Base-by-base conservation (phyloP, 2,888 invertebrate genomes). In the Xestia c-nigrum region DNA sequence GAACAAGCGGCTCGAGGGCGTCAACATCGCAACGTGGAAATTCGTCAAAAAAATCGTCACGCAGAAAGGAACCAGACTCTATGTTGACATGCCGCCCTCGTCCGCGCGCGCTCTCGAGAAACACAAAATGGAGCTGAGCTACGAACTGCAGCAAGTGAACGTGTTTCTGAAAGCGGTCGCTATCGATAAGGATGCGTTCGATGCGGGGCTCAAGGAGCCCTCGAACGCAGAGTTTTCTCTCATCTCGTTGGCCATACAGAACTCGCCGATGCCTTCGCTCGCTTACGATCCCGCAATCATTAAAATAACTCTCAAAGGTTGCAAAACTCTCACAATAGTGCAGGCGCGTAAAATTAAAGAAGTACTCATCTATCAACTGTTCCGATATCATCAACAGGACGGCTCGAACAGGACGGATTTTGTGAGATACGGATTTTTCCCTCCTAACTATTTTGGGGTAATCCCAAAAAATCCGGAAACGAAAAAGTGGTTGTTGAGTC, bases 31-130 rank as follows among this genome's bases (percentile, higher is more conserved):
- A 89, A 94, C 93, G 91, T 96, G 96, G 96, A 96, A 96, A 85
- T 90, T 94, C 24, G 95, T 96, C 0, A 96, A 95, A 86, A 94
- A 94, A 77, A 91, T 96, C 12, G 89, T 95, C 5, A 95, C 91
- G 0, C 72, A 72, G 0, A 95, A 94, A 71, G 96, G 96, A 3
- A 96, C 94, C 12, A 89, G 96, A 21, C 74, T 96, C 7, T 96
- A 96, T 80, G 94, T 96, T 0, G 96, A 96, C 68, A 95, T 96
- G 92, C 96, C 95, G 1, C 95, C 95, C 19, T 92, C 95, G 0
- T 92, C 94, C 1, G 95, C 95, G 3, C 93, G 94, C 19, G 93
- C 93, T 3, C 89, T 96, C 5, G 95, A 95, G 73, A 89, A 88
- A 21, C 88, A 93, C 78, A 94, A 94, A 64, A 94, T 95, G 94